Evolutionary conservation across 2,113 vertebrate species (phyloP), one percentile per base, ranked within the genome.

Genomic region (Oreochromis spilurus): DNA sequence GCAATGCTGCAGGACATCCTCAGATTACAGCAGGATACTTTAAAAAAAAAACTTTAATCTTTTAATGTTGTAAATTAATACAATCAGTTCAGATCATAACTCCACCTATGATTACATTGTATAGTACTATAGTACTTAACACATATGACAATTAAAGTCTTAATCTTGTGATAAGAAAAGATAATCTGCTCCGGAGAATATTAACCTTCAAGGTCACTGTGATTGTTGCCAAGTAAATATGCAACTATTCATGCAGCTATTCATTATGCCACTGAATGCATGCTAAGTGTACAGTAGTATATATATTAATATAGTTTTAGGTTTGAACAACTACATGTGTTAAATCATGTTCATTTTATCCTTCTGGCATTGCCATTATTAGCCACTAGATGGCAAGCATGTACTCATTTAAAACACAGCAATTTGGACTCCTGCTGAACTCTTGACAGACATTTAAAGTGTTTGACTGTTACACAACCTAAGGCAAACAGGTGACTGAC

Each of bases 321-420:
- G 5, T n/a, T 29, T 53, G n/a, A 55, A 17, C n/a, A 26, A 3
- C 9, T 50, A 13, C 34, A 31, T 29, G 9, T 40, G 14, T 70
- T 24, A 14, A 29, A 75, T 12, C 70, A 50, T 5, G 2, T 79
- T 3, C 17, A 9, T 9, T 10, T 54, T 48, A 34, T 21, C 11
- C 9, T 34, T 34, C 38, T 26, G 34, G 67, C 11, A 21, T 19
- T 24, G 24, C 1, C 24, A 55, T 29, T 89, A 67, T 43, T 11
- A 29, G 79, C 92, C 91, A 93, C 88, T 19, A 91, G 89, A 88
- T 91, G 91, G 87, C 60, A 21, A 24, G 14, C 24, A 75, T 50
- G 26, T 48, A 29, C 14, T 75, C 2, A 17, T 1, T 4, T 4
- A 11, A 60, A 2, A 16, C 7, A 40, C 21, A 17, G 14, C 19